Evolutionary conservation across 2,113 vertebrate species (phyloP).

Genomic region (Pelodiscus sinensis): DNA sequence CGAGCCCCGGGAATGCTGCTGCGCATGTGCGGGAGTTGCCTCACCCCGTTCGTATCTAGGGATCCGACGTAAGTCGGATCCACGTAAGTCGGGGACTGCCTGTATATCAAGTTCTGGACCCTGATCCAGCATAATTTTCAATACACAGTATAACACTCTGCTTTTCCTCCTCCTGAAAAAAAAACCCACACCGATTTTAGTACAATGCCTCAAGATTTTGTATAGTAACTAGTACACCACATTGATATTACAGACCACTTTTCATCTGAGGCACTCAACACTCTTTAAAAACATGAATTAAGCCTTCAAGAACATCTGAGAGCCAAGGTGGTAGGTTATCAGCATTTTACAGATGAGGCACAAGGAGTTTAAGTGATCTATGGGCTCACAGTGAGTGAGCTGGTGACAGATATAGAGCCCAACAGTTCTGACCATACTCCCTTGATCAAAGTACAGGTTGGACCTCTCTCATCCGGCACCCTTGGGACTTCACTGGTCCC

Average conservation of each 20-base stretch:
- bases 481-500: no score
- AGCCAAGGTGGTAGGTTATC: rapidly evolving
- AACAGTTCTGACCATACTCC: neutral
- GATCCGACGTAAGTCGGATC: no score
- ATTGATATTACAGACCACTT: neutral
- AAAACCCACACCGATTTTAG: neutral
- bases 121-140: neutral
- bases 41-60: no score
- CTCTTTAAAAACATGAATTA: neutral
- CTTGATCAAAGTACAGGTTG: neutral
- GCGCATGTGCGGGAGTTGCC: no score
- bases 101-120: neutral
- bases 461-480: no score
- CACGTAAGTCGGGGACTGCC: no score
- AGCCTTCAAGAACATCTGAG: neutral
- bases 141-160: rapidly evolving
- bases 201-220: neutral
- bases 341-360: neutral
- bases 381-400: neutral
- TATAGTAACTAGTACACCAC: neutral
- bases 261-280: neutral
- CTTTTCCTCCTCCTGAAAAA: neutral
- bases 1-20: no score
- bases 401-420: constrained; percentile 16
- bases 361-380: neutral